phyloP scores from a whole-genome alignment of 2,797 vertebrate genomes.

The Balearica regulorum region DNA sequence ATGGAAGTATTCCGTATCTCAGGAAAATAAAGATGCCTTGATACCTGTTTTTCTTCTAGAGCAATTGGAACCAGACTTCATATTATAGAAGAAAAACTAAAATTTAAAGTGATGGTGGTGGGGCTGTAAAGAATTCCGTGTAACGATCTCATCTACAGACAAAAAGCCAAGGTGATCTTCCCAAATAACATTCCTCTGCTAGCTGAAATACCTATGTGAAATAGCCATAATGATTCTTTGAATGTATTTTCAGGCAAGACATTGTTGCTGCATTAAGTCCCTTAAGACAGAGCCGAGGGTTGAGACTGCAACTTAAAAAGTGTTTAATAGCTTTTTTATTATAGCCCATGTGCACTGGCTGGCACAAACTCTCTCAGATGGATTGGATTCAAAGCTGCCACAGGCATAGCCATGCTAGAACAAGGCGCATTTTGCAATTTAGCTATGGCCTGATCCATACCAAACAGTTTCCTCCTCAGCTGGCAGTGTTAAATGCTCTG shows the following conservation, averaged over 20 bases:
- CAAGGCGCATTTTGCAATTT: neutral
- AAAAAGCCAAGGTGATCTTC: neutral
- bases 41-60: neutral
- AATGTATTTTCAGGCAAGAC: neutral
- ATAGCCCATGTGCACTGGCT: neutral
- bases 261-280: neutral
- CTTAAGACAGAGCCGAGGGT: neutral
- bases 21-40: neutral
- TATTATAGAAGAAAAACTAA: neutral
- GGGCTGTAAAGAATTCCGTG: neutral
- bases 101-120: neutral
- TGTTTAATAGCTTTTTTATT: conserved; percentile 10
- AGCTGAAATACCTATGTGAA: neutral
- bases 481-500: neutral
- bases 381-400: neutral
- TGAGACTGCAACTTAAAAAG: neutral
- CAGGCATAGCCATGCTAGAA: neutral
- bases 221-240: neutral
- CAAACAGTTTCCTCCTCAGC: neutral
- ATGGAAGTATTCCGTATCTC: neutral
- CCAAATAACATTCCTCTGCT: neutral
- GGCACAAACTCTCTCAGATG: neutral
- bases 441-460: neutral
- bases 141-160: neutral
- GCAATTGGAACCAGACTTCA: neutral